phyloP scores from a whole-genome alignment of 2,888 invertebrate species.

The Incurvaria masculella region DNA sequence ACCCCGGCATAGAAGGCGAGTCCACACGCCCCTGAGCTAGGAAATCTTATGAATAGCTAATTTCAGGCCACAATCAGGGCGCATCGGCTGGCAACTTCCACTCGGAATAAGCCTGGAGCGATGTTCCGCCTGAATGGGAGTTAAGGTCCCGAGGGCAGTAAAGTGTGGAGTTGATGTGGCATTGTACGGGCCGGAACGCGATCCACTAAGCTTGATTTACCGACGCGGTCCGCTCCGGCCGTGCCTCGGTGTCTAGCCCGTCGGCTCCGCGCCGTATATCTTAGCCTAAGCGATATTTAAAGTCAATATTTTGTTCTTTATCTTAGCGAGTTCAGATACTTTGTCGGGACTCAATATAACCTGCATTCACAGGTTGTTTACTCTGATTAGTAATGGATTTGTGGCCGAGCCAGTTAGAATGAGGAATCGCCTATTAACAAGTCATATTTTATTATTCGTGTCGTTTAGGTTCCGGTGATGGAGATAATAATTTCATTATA shows the following conservation, averaged over 20 bases:
- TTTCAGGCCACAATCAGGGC: not conserved
- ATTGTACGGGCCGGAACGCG: constrained; percentile 23
- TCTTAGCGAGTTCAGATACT: not conserved
- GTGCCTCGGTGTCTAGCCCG: not conserved
- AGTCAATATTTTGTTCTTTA: constrained; percentile 1
- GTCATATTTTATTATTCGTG: too few species aligned
- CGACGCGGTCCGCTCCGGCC: constrained; percentile 23
- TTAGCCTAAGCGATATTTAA: constrained; percentile 7
- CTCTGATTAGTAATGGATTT: not conserved
- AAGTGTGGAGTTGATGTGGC: constrained; percentile 40
- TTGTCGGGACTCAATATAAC: not conserved
- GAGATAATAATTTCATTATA: too few species aligned
- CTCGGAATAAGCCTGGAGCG: not conserved
- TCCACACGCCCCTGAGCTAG: too few species aligned
- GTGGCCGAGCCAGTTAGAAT: too few species aligned
- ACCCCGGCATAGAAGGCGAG: too few species aligned
- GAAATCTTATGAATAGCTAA: not conserved
- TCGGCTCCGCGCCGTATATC: constrained; percentile 3
- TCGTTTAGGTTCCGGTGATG: too few species aligned
- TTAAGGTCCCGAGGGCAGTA: constrained; percentile 25
- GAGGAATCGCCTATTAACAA: too few species aligned
- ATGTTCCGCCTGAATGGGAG: not conserved
- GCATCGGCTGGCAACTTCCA: not conserved
- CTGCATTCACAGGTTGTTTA: not conserved
- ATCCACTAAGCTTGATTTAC: constrained; percentile 51